Percentiles rank a stretch among this genome's conserved stretches.
Conservation (phyloP, 2,797 vertebrate species). For the Scolopax bukidnonensis region DNA sequence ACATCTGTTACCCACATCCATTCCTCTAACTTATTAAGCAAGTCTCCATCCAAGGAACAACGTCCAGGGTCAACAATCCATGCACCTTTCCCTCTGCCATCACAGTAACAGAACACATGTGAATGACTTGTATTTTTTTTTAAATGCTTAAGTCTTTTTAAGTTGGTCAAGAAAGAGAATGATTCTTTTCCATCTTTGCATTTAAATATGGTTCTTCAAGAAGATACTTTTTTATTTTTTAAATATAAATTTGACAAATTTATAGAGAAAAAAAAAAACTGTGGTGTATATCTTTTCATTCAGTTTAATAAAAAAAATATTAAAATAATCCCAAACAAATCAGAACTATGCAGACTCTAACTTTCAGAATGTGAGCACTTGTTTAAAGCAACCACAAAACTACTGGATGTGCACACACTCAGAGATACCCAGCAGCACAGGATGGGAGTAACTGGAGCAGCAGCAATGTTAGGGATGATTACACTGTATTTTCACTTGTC, state of each 20-base stretch:
- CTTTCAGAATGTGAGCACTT: neutral
- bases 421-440: too few relatives aligned
- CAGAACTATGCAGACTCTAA: too few relatives aligned
- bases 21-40: neutral
- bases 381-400: neutral
- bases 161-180: neutral
- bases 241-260: rapidly evolving
- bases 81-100: neutral
- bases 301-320: neutral
- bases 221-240: neutral
- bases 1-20: neutral
- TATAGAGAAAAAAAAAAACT: neutral
- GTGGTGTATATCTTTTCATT: neutral
- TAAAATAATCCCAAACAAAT: neutral
- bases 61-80: neutral
- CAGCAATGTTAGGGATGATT: too few relatives aligned
- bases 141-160: neutral
- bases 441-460: neutral
- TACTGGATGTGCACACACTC: rapidly evolving
- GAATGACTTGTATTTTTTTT: neutral
- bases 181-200: neutral
- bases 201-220: neutral
- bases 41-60: neutral
- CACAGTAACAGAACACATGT: neutral
- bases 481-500: rapidly evolving